Percentiles rank a stretch among this genome's conserved stretches.
Evolutionary conservation across 53 echinoderm and acorn worm genomes (phyloP).

Genomic region (Apostichopus leukothele): DNA sequence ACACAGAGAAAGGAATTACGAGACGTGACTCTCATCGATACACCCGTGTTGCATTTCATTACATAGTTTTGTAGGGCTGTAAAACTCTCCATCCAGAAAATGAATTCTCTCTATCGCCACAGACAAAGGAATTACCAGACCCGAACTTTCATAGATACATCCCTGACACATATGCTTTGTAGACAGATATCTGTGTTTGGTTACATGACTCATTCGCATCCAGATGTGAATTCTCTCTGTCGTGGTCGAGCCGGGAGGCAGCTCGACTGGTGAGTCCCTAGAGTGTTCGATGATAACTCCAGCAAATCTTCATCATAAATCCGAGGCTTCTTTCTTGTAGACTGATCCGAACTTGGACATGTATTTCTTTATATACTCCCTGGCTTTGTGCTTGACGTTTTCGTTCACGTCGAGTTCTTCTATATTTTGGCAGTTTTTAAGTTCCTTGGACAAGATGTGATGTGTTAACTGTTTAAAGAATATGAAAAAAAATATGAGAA

Average conservation of each 20-base stretch:
- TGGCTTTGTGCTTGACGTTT: slow-evolving; percentile 96
- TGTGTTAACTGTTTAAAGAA: slow-evolving; percentile 73
- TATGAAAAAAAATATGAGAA: not conserved
- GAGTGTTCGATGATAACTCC: not conserved
- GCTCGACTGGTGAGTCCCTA: not conserved
- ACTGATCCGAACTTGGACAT: slow-evolving; percentile 83
- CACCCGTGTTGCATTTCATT: too few species aligned
- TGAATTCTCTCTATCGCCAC: too few species aligned
- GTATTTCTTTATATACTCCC: slow-evolving; percentile 94
- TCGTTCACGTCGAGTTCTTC: slow-evolving; percentile 95
- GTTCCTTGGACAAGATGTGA: slow-evolving; percentile 92
- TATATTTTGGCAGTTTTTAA: slow-evolving; percentile 89
- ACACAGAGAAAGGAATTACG: too few species aligned
- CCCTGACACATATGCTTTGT: too few species aligned
- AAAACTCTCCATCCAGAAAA: too few species aligned
- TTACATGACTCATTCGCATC: too few species aligned
- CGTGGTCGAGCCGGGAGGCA: not conserved
- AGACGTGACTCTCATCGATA: too few species aligned
- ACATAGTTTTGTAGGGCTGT: too few species aligned
- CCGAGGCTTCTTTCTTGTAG: slow-evolving; percentile 81
- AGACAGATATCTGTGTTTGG: too few species aligned
- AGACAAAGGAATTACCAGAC: too few species aligned
- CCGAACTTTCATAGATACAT: too few species aligned
- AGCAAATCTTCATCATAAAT: slow-evolving; percentile 31
- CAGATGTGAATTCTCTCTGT: not conserved